Evolutionary conservation across 2,888 invertebrate genomes (phyloP).

Genomic region (Conchocele bisecta): DNA sequence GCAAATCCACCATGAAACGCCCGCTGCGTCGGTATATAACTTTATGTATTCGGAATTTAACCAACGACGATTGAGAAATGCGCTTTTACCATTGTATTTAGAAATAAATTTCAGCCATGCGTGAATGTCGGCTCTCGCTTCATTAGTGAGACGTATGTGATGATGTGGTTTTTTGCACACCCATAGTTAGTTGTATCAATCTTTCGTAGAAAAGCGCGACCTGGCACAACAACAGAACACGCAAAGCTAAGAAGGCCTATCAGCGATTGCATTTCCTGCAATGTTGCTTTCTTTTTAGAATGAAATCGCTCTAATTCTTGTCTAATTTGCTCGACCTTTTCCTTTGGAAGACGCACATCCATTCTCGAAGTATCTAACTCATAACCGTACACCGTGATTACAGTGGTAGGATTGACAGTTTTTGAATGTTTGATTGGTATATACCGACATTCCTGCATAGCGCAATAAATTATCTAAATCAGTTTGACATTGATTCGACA

Average conservation of each 20-base stretch:
- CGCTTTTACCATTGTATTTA: slow-evolving; percentile 39
- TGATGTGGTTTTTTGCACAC: slow-evolving; percentile 21
- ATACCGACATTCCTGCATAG: slow-evolving; percentile 12
- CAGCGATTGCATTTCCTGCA: slow-evolving; percentile 35
- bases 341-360: slow-evolving; percentile 26
- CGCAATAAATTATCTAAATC: background rate
- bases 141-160: slow-evolving; percentile 15
- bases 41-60: background rate
- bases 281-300: slow-evolving; percentile 14
- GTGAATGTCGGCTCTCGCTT: slow-evolving; percentile 18
- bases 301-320: background rate
- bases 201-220: slow-evolving; percentile 32
- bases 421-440: slow-evolving; percentile 30
- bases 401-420: slow-evolving; percentile 15
- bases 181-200: slow-evolving; percentile 34
- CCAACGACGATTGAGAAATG: slow-evolving; percentile 24
- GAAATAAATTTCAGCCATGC: slow-evolving; percentile 38
- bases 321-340: slow-evolving; percentile 22
- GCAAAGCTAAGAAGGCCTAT: slow-evolving; percentile 39
- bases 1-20: slow-evolving; percentile 9
- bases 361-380: slow-evolving; percentile 24
- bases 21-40: slow-evolving; percentile 11
- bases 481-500: background rate
- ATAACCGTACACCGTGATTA: slow-evolving; percentile 20
- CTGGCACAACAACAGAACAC: slow-evolving; percentile 31